phyloP scores from a whole-genome alignment of 1,140 invertebrate genomes.

The Ceratina australensis region DNA sequence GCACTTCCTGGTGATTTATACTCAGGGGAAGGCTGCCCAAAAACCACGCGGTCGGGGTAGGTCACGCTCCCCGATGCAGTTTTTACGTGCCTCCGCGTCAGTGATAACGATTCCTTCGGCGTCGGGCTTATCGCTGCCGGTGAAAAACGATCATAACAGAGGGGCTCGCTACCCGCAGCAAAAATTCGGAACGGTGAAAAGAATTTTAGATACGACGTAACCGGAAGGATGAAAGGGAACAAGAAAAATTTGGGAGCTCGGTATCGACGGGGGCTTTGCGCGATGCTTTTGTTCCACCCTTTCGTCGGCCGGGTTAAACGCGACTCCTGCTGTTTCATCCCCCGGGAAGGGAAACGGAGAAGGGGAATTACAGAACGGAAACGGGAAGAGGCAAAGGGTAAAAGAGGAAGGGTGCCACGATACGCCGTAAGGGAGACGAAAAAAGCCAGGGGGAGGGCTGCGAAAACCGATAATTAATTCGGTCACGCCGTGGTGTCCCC shows the following conservation, averaged over 20 bases:
- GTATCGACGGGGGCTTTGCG: slow-evolving; percentile 37
- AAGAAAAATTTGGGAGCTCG: slow-evolving; percentile 9
- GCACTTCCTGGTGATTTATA: slow-evolving; percentile 16
- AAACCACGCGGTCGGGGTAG: not conserved
- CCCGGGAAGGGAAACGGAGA: not conserved
- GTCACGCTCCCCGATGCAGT: not conserved
- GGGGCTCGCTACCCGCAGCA: not conserved
- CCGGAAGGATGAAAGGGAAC: slow-evolving; percentile 13
- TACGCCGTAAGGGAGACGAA: slow-evolving; percentile 15
- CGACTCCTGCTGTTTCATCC: slow-evolving; percentile 12
- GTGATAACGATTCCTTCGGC: slow-evolving; percentile 25
- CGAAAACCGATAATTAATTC: slow-evolving; percentile 65
- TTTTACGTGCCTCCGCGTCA: slow-evolving; percentile 12
- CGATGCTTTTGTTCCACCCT: slow-evolving; percentile 26
- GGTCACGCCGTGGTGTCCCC: slow-evolving; percentile 47
- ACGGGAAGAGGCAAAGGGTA: no score
- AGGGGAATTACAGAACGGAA: not conserved
- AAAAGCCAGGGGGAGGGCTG: slow-evolving; percentile 30
- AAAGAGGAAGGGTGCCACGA: slow-evolving; percentile 22
- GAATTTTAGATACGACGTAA: not conserved
- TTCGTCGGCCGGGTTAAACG: slow-evolving; percentile 50
- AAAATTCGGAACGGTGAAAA: not conserved
- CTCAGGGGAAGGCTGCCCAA: not conserved
- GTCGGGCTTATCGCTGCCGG: slow-evolving; percentile 7
- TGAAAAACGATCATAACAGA: slow-evolving; percentile 20